A percentile compares a stretch with the other conserved stretches of the same genome.
Conservation (phyloP, 2,888 invertebrate genomes). For the Fragum whitleyi region DNA sequence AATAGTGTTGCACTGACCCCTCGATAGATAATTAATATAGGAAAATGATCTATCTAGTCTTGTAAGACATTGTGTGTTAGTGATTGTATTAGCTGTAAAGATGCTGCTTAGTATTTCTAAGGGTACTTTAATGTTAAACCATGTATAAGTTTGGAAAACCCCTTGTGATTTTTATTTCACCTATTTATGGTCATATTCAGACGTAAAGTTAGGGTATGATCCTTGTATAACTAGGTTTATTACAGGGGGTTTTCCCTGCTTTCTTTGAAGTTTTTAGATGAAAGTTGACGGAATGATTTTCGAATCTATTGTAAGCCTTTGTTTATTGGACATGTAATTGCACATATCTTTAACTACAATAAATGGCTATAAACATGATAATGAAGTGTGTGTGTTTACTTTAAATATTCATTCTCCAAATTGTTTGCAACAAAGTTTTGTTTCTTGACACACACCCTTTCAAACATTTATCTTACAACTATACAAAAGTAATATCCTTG, state of each 20-base stretch:
- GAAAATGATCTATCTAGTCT: background rate
- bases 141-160: constrained; percentile 19
- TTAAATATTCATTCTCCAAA: too few species aligned
- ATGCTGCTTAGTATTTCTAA: background rate
- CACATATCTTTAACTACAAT: constrained; percentile 57
- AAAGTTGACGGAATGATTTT: constrained; percentile 9
- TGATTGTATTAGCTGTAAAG: background rate
- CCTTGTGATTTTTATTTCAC: constrained; percentile 12
- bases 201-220: background rate
- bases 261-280: background rate
- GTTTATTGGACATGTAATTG: constrained; percentile 42
- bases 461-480: too few species aligned
- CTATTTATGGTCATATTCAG: constrained; percentile 32
- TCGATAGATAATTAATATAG: too few species aligned
- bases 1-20: too few species aligned
- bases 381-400: too few species aligned
- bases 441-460: too few species aligned
- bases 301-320: constrained; percentile 5
- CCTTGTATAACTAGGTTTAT: constrained; percentile 51
- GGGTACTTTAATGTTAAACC: background rate
- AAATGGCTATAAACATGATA: constrained; percentile 63
- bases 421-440: too few species aligned
- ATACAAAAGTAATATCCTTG: too few species aligned
- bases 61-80: background rate
- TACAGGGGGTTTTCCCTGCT: constrained; percentile 60